Evolutionary conservation across 2,113 vertebrate genomes (phyloP), one percentile per base, ranked within the genome.

Genomic region (Mirza zaza): DNA sequence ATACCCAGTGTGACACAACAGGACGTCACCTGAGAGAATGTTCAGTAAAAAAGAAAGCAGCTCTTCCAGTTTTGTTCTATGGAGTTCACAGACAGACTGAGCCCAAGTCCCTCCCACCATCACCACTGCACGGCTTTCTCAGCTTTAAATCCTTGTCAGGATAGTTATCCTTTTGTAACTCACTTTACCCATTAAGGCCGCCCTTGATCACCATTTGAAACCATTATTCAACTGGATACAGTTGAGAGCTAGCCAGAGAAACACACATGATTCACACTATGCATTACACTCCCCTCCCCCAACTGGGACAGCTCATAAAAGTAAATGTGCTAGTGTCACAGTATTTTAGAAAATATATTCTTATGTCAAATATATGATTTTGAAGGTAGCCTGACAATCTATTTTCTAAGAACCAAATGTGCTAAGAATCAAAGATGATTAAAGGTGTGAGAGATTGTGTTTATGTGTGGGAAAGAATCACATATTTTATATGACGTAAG

Each of bases 361-460:
- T 71, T 71, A 61, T 50, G 36, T 88, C 87, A 93, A 89, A 82
- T 55, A 79, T 1, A 79, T 52, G 23, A 77, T 67, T 89, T 76
- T 82, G 25, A 94, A 96, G 79, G 79, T 90, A n/a, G 8, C 42
- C 67, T 55, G 7, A 45, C 21, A 89, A 82, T 59, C 36, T 77
- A 32, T 63, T 17, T 75, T 76, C 34, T 55, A 70, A 59, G 42
- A 92, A 79, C 65, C 23, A 89, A 84, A 86, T 20, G 1, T 80
- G 3, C 17, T 83, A 92, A 83, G 45, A 93, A 83, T 92, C 61
- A 95, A 89, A 25, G 23, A 45, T 86, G 48, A 80, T 63, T 90
- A 90, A 92, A 79, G 10, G 20, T 83, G 45, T 79, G 90, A 92
- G 73, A 86, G 59, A 39, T 73, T 23, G 4, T 80, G 52, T 71